These are phyloP conservation scores for Pan paniscus DNA, from an alignment of 2,113 vertebrate species.

Conservation along the genomic window DNA sequence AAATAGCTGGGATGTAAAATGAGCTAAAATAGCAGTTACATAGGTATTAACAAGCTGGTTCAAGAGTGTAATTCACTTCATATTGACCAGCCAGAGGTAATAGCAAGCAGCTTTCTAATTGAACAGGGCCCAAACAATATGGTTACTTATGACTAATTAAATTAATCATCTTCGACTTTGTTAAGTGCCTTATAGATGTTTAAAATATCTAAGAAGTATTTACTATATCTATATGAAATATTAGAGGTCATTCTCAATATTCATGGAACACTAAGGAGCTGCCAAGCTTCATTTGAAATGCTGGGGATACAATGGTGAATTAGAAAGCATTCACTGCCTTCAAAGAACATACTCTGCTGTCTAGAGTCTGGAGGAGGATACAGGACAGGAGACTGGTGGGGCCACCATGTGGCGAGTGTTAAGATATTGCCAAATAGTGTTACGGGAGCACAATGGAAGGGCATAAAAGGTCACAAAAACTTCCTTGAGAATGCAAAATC, in stretches of 20 bases:
- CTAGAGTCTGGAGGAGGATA: not conserved
- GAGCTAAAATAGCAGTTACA: not conserved
- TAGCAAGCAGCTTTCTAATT: not conserved
- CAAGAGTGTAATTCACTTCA: not conserved
- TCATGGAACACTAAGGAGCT: not conserved
- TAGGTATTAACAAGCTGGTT: not conserved
- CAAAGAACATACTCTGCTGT: not conserved
- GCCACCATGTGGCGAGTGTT: not conserved
- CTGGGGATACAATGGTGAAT: not conserved
- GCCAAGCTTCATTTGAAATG: not conserved
- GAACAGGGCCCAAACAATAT: not conserved
- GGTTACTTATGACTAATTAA: not conserved
- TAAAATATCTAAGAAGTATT: not conserved
- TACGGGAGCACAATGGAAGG: not conserved
- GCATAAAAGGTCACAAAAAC: not conserved
- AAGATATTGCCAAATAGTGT: not conserved
- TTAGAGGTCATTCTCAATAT: not conserved
- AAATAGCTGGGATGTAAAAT: not conserved
- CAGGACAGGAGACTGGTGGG: not conserved
- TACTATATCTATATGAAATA: not conserved
- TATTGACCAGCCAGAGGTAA: not conserved
- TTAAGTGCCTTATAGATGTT: not conserved
- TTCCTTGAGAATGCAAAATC: not conserved
- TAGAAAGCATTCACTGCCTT: not conserved
- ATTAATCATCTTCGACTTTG: not conserved